Conservation (phyloP, 2,113 vertebrate species). For the Vimba vimba region DNA sequence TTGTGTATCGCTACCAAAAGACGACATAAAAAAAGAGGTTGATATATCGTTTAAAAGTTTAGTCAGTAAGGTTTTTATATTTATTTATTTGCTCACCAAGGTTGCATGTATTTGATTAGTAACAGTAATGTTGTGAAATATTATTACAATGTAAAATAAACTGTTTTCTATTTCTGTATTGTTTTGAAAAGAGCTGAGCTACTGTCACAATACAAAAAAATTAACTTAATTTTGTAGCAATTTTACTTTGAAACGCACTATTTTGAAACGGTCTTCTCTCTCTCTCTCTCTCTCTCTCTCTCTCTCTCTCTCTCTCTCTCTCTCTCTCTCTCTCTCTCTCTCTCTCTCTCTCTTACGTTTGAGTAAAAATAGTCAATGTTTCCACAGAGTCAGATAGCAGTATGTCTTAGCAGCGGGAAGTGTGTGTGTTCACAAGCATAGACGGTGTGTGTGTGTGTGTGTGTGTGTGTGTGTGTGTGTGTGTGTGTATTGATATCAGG, state of each 20-base stretch:
- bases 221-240: background rate
- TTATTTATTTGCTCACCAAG: too few relatives aligned
- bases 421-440: background rate
- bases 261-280: too few relatives aligned
- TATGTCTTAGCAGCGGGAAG: background rate
- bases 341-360: background rate
- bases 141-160: too few relatives aligned
- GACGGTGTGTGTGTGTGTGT: background rate
- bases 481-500: background rate
- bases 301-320: too few relatives aligned
- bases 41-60: too few relatives aligned
- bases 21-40: background rate
- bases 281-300: too few relatives aligned
- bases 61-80: too few relatives aligned
- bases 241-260: background rate
- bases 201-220: background rate
- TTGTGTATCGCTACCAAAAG: background rate
- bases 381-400: conserved; percentile 13
- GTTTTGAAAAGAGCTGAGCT: background rate
- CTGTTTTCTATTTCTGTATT: background rate
- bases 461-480: background rate
- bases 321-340: background rate
- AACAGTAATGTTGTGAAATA: too few relatives aligned
- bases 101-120: too few relatives aligned
- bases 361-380: conserved; percentile 46